phyloP scores from a whole-genome alignment of 2,888 invertebrate genomes.

The Flexamia atlantica region DNA sequence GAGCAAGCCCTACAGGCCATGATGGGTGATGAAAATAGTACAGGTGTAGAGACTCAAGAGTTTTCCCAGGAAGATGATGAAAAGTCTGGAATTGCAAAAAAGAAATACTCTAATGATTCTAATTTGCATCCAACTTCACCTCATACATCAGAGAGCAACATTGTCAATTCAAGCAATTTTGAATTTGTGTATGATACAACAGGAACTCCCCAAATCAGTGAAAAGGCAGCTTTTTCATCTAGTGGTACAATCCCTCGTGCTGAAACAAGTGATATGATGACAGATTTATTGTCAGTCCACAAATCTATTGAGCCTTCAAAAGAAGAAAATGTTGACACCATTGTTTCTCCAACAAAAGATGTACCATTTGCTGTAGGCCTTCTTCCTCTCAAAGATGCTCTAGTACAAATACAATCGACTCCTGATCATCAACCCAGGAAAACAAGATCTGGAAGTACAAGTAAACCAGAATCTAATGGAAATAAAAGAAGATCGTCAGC shows the following conservation, averaged over 20 bases:
- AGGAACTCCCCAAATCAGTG: not conserved
- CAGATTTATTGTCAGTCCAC: not conserved
- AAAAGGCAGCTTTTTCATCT: not conserved
- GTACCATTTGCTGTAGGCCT: constrained; percentile 75
- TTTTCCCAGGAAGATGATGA: constrained; percentile 11
- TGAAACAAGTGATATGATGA: constrained; percentile 33
- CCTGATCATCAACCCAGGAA: constrained; percentile 75
- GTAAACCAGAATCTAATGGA: constrained; percentile 70
- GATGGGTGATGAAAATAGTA: constrained; percentile 67
- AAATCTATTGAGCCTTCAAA: not conserved
- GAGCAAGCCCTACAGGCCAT: constrained; percentile 69
- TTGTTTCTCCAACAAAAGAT: constrained; percentile 72
- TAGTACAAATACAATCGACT: constrained; percentile 74
- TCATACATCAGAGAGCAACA: not conserved
- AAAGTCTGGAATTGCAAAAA: not conserved
- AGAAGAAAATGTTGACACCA: constrained; percentile 17
- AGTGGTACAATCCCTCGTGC: not conserved
- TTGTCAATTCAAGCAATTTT: not conserved
- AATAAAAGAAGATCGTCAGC: constrained; percentile 68
- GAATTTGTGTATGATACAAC: constrained; percentile 45
- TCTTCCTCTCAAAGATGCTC: constrained; percentile 73
- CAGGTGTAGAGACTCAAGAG: constrained; percentile 50
- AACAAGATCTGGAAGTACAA: constrained; percentile 73
- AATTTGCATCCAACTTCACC: not conserved
- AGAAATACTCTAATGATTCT: not conserved